Evolutionary conservation across 2,888 invertebrate genomes (phyloP), one percentile per base, ranked within the genome.

Genomic region (Heteromurus nitidus): DNA sequence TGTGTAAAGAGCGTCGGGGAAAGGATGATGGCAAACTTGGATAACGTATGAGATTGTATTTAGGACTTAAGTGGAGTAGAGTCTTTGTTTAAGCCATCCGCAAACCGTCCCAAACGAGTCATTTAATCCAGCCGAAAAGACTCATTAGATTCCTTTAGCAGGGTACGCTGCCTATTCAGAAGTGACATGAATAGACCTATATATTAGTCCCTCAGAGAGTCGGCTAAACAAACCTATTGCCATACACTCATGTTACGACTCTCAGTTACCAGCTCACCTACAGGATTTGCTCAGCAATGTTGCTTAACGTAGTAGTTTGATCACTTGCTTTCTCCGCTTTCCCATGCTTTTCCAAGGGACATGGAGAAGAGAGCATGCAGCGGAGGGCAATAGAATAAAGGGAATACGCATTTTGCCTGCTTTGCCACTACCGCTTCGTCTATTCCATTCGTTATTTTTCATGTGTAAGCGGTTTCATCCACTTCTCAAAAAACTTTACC

Each of bases 91-190:
- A 77, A 77, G 68, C 69, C 62, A 53, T 62, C 76, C 76, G 20
- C 68, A 68, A 79, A 79, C 79, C 72, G 70, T 79, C 79, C 70
- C 79, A 79, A 53, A 77, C 77, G 77, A 77, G 77, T 70, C 77
- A 77, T 77, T 77, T 77, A 77, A 64, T 65, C 64, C 55, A 36
- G 55, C 65, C 64, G 42, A 72, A 64, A 65, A 70, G 44, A 72
- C 79, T 77, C 77, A 77, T 77, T 77, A 77, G 77, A 70, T 77
- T 77, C 53, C 64, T 74, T 64, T 50, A 64, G 28, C 60, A 75
- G 68, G n/a, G 20, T 68, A 60, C 55, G 31, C 28, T 68, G 55
- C 42, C 70, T 53, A 77, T 77, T 77, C 62, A 64, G 60, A 70
- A 77, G 67, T 69, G 76, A 76, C 76, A 69, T 76, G 60, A 76